Base-by-base conservation (phyloP, 2,888 invertebrate species). In the Drosophila phalerata region DNA sequence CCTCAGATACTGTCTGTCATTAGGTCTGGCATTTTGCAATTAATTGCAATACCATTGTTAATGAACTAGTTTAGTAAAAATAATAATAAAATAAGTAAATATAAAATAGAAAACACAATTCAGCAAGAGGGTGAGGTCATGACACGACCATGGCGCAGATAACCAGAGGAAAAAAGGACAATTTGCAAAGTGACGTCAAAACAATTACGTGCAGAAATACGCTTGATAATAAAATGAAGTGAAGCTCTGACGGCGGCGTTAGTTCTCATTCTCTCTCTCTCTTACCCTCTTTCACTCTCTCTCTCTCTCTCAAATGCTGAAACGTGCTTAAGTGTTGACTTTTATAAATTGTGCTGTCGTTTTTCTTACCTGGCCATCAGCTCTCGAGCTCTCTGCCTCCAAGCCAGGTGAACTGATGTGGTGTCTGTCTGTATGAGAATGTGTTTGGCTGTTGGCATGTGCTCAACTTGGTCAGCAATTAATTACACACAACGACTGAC, bases 211-310 rank as follows among this genome's bases (percentile, higher is more conserved):
- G 85, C 76, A 78, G 69, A 84, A 85, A 81, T 81, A 77, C 78
- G 88, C 84, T 84, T 84, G 88, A 85, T 85, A 88, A 88, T 88
- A 89, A 88, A 89, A 85, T 87, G 82, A 82, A 88, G 85, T 87
- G 87, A 72, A 60, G 56, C 77, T 64, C 58, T 61, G 34, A 17
- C 22, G 40, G 2, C n/a, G 37, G 3, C 13, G 42, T 8, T 47
- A 22, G 34, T 51, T 37, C 34, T 25, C 51, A 22, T 19, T 17
- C 48, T 11, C 10, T 1, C 5, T 30, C 48, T 5, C 2, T 5
- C 48, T 15, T 6, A 0, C 17, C 5, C 11, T 5, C 48, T 15
- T 6, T 0, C 32, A 5, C 11, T 49, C 32, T 32, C 48, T 43
- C 42, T 19, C 19, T 13, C 30, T 15, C 45, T 45, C 72, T 78